Evolutionary conservation across 2,797 vertebrate species (phyloP).

Genomic region (Mus minutoides): DNA sequence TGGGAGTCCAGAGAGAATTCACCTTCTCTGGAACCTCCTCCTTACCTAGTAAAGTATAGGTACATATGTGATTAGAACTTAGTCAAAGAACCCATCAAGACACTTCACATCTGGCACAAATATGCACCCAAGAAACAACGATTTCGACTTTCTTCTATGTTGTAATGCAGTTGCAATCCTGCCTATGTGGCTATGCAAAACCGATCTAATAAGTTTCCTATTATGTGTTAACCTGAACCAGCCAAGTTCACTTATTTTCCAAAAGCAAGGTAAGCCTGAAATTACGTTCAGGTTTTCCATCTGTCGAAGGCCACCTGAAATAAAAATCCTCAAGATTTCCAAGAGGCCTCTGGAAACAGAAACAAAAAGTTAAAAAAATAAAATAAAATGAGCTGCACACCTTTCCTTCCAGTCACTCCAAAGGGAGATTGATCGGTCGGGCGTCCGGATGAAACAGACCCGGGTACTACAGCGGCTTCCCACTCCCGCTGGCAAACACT

Average conservation of each 20-base stretch:
- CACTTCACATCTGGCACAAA: conserved; percentile 46
- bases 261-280: conserved; percentile 6
- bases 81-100: neutral
- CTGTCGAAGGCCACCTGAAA: conserved; percentile 21
- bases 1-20: neutral
- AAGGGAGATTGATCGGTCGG: neutral
- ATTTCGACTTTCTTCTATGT: neutral
- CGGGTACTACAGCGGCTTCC: neutral
- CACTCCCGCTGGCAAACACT: neutral
- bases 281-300: conserved; percentile 58
- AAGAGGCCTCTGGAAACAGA: conserved; percentile 53
- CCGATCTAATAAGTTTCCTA: neutral
- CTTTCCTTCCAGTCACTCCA: neutral
- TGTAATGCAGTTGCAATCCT: neutral
- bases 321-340: conserved; percentile 45
- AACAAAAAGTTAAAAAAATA: conserved; percentile 73
- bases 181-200: neutral
- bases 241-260: conserved; percentile 54
- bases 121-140: conserved; percentile 9
- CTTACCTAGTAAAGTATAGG: neutral
- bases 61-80: neutral
- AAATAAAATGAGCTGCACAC: conserved; percentile 64
- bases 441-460: neutral
- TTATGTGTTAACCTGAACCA: conserved; percentile 6
- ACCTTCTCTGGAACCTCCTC: neutral